A percentile compares a stretch with the other conserved stretches of the same genome.
phyloP scores from a whole-genome alignment of 92 coral and sea anemone genomes.

The Phenganax subtilis region DNA sequence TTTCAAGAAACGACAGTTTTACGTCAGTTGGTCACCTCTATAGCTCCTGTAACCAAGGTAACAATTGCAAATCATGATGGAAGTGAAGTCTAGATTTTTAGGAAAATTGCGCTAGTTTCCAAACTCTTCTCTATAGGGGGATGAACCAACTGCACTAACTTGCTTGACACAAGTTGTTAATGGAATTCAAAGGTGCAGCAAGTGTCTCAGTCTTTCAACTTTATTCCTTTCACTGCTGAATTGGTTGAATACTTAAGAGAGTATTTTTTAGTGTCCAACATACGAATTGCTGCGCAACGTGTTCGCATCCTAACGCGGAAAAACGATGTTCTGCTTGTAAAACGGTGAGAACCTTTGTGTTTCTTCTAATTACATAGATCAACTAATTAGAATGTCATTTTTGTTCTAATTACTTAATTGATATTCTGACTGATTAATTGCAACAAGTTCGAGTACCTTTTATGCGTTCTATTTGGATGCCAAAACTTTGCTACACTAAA shows the following conservation, averaged over 20 bases:
- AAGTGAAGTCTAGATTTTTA: not conserved
- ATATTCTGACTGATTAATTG: too few species aligned
- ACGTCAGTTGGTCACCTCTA: conserved; percentile 69
- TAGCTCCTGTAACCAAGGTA: conserved; percentile 87
- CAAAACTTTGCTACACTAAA: not conserved
- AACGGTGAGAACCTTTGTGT: conserved; percentile 48
- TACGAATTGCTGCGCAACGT: conserved; percentile 67
- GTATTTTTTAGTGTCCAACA: conserved; percentile 65
- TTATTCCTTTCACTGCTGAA: not conserved
- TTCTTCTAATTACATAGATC: not conserved
- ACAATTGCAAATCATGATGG: not conserved
- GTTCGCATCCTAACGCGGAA: conserved; percentile 62
- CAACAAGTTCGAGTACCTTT: too few species aligned
- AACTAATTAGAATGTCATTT: not conserved
- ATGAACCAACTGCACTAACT: conserved; percentile 82
- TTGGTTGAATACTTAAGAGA: not conserved
- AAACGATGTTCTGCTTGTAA: conserved; percentile 89
- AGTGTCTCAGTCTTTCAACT: too few species aligned
- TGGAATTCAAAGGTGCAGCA: conserved; percentile 80
- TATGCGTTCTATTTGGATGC: not conserved
- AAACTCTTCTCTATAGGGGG: conserved; percentile 51
- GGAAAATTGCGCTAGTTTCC: not conserved
- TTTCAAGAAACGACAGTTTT: conserved; percentile 79
- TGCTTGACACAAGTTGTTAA: conserved; percentile 79
- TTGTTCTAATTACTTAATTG: not conserved